Conservation (phyloP, 1,140 invertebrate species). For the Phenacoccus solenopsis region DNA sequence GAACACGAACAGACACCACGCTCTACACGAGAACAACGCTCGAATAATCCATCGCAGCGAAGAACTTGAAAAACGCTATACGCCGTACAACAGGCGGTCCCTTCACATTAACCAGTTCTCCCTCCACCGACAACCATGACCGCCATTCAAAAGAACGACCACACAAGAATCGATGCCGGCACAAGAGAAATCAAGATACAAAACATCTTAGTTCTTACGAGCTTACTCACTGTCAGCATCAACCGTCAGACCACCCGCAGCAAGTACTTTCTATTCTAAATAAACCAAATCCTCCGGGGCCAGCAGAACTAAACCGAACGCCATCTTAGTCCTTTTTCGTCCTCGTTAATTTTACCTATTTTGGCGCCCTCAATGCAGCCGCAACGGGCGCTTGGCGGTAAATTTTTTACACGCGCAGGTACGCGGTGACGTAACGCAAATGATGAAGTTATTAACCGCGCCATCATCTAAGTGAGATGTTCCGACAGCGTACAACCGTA, state of each 20-base stretch:
- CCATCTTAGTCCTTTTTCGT: not conserved
- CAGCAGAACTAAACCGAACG: not conserved
- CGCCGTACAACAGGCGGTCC: not conserved
- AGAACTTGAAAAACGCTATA: not conserved
- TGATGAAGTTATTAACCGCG: not conserved
- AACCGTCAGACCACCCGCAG: constrained; percentile 15
- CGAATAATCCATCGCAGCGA: not conserved
- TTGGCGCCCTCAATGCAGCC: not conserved
- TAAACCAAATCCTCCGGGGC: constrained; percentile 1
- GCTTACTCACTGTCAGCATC: constrained; percentile 13
- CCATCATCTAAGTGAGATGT: no score
- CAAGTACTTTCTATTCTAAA: constrained; percentile 14
- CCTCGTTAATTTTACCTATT: not conserved
- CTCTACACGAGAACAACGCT: not conserved
- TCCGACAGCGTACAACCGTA: not conserved
- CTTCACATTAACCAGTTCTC: constrained; percentile 12
- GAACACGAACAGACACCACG: constrained; percentile 1
- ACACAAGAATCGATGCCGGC: constrained; percentile 4
- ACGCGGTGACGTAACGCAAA: not conserved
- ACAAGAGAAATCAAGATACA: constrained; percentile 12
- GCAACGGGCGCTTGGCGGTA: not conserved
- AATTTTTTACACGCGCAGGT: not conserved
- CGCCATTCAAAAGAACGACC: constrained; percentile 14
- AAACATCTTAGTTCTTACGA: constrained; percentile 16
- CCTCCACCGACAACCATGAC: not conserved